A percentile compares a stretch with the other conserved stretches of the same genome.
Conservation (phyloP, 2,797 vertebrate genomes). For the Holocentrus rufus region DNA sequence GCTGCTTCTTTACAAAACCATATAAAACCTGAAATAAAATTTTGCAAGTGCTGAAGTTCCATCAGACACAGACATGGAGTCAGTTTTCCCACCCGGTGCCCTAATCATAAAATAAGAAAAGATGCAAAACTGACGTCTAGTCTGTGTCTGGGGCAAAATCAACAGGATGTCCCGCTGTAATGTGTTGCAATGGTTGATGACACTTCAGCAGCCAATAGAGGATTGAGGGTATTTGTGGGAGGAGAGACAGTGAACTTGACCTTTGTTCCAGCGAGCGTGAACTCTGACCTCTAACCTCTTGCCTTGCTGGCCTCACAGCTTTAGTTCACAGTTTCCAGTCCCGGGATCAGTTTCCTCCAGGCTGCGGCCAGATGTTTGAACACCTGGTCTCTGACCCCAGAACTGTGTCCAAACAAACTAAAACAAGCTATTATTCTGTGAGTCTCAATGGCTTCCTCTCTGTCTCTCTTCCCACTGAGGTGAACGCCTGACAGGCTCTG, state of each 20-base stretch:
- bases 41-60: constrained; percentile 33
- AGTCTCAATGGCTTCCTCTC: constrained; percentile 42
- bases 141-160: constrained; percentile 35
- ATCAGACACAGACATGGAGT: constrained; percentile 32
- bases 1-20: constrained; percentile 69
- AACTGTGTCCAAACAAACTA: constrained; percentile 35
- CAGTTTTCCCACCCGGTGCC: constrained; percentile 12
- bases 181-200: constrained; percentile 40
- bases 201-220: constrained; percentile 47
- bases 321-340: constrained; percentile 28
- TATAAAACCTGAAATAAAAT: constrained; percentile 70
- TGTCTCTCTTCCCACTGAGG: constrained; percentile 23
- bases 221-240: constrained; percentile 40
- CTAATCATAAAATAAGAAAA: constrained; percentile 27
- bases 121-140: constrained; percentile 54
- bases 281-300: constrained; percentile 26
- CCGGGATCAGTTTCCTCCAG: constrained; percentile 38
- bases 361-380: constrained; percentile 1
- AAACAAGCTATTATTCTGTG: constrained; percentile 27
- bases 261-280: constrained; percentile 21
- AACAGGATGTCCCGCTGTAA: constrained; percentile 34
- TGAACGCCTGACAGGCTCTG: background rate
- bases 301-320: constrained; percentile 10
- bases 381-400: constrained; percentile 16
- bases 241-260: constrained; percentile 49